Evolutionary conservation across 2,888 invertebrate genomes (phyloP), one percentile per base, ranked within the genome.

Genomic region (Orchestes rusci): DNA sequence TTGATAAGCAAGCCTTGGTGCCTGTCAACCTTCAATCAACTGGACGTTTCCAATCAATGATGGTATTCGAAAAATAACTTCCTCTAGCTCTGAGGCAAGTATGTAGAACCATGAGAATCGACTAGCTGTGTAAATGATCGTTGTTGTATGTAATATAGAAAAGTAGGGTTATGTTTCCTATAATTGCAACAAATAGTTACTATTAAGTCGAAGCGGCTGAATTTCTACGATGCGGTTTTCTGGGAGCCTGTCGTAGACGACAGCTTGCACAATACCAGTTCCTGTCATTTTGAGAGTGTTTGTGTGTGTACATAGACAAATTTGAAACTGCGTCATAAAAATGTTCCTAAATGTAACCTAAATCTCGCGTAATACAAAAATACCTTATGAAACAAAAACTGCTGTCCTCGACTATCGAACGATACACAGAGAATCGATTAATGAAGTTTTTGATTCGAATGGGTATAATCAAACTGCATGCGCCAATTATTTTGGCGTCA

Each of bases 161-260:
- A 50, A 50, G 63, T 67, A 66, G 66, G 65, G 63, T 60, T 59
- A 64, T 68, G 67, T 68, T 67, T 69, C 69, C 69, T 69, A 69
- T 43, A 45, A 47, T 67, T 64, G 69, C 69, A 69, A 69, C 69
- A 65, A 65, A 69, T 69, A 70, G 69, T 70, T 70, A 69, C 68
- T 69, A 69, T 52, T 48, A 51, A 52, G 52, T 49, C 58, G 60
- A 63, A 51, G 51, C 51, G 12, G 43, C 36, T 31, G 30, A 51
- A 49, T 43, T 44, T 52, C 58, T 54, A 49, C 40, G 50, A 37
- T 46, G 34, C 42, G 42, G 45, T 35, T 51, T 50, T 53, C 52
- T 45, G 39, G 39, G 42, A 52, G 42, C 52, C 40, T 36, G 32
- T 31, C 31, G 45, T 29, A 1, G 51, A 52, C 47, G 44, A 39